Percentiles rank a stretch among this genome's conserved stretches.
These are phyloP conservation scores for Edolisoma coerulescens DNA, from an alignment of 2,113 vertebrate genomes.

Conservation along the genomic window DNA sequence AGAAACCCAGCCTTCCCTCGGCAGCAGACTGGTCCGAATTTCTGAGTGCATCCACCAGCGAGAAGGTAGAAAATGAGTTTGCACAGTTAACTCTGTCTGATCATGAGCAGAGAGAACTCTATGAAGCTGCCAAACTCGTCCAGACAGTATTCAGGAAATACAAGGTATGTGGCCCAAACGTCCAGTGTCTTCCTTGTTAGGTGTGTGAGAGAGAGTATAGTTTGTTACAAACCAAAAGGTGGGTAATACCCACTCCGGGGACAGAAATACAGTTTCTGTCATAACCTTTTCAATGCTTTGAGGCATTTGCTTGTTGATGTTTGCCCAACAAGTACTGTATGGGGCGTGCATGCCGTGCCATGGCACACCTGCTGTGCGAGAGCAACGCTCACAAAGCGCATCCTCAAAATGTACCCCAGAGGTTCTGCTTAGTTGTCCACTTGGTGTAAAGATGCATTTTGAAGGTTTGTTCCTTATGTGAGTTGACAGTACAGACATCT, in stretches of 20 bases:
- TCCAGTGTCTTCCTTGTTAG: background rate
- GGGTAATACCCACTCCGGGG: background rate
- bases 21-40: conserved; percentile 97
- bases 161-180: conserved; percentile 79
- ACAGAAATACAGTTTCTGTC: background rate
- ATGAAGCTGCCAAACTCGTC: conserved; percentile 95
- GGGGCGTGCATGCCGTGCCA: background rate
- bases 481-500: background rate
- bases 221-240: background rate
- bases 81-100: conserved; percentile 97
- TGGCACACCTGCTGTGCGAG: background rate
- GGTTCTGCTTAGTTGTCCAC: background rate
- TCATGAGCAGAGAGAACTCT: conserved; percentile 96
- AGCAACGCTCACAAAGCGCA: background rate
- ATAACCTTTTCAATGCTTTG: background rate
- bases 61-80: conserved; percentile 94
- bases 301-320: background rate
- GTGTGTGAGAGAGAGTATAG: background rate
- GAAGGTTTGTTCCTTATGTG: background rate
- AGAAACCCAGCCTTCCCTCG: conserved; percentile 87
- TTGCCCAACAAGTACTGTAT: background rate
- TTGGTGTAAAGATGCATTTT: background rate
- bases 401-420: background rate
- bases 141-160: conserved; percentile 98
- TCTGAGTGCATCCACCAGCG: conserved; percentile 92